These are phyloP conservation scores for Leptinotarsa texana DNA, from an alignment of 1,140 invertebrate genomes.

Conservation along the genomic window DNA sequence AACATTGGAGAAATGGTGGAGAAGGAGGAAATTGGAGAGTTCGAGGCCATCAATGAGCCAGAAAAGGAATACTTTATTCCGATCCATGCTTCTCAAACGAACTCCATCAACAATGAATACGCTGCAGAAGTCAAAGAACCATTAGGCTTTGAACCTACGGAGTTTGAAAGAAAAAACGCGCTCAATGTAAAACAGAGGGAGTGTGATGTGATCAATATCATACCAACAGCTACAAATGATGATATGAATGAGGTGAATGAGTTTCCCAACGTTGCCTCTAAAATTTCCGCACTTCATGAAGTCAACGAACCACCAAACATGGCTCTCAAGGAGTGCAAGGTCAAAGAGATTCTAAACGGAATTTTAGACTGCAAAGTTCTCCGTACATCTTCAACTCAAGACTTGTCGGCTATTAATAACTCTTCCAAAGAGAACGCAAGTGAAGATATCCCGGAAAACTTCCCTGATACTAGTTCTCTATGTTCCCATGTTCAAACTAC, in stretches of 20 bases:
- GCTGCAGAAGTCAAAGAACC: too few relatives aligned
- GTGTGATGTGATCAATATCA: too few relatives aligned
- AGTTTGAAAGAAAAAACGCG: too few relatives aligned
- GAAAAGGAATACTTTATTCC: too few relatives aligned
- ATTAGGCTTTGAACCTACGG: too few relatives aligned
- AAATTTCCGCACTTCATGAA: too few relatives aligned
- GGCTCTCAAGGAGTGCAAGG: slow-evolving; percentile 2
- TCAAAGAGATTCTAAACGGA: slow-evolving; percentile 18
- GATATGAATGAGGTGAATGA: too few relatives aligned
- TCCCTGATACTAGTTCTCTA: not conserved
- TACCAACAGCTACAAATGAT: too few relatives aligned
- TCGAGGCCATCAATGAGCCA: not conserved
- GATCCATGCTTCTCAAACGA: too few relatives aligned
- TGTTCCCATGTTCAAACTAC: not conserved
- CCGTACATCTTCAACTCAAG: not conserved
- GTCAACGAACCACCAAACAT: not conserved
- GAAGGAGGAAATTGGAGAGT: not conserved
- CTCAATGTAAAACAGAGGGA: too few relatives aligned
- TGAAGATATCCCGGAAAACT: not conserved
- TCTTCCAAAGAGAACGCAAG: not conserved
- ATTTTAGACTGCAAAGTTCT: slow-evolving; percentile 12
- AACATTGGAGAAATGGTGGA: not conserved
- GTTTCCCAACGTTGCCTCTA: too few relatives aligned
- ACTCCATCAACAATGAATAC: too few relatives aligned
- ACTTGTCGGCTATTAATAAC: not conserved